Evolutionary conservation across 2,797 vertebrate species (phyloP).

Genomic region (Sciaenops ocellatus): DNA sequence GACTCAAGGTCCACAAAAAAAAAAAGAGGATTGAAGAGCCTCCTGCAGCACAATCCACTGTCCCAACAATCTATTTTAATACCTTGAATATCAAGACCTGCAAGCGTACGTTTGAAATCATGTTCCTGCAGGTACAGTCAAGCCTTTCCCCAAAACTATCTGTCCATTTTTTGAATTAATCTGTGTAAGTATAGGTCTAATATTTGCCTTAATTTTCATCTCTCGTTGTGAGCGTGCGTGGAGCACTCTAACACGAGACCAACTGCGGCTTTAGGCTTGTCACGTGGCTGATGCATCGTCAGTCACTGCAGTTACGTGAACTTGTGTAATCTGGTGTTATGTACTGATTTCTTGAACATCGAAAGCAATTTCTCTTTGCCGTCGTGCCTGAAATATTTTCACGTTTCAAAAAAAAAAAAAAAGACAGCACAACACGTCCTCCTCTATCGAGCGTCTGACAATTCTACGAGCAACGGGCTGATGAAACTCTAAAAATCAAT

Average conservation of each 20-base stretch:
- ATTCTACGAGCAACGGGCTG: too few relatives aligned
- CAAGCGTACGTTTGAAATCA: too few relatives aligned
- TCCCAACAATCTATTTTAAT: background rate
- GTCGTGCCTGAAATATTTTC: too few relatives aligned
- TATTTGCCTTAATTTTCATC: background rate
- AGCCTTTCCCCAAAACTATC: background rate
- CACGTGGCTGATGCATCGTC: constrained; percentile 1
- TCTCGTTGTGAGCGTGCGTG: background rate
- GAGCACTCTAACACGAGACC: background rate
- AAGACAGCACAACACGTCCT: too few relatives aligned
- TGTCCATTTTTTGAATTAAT: background rate
- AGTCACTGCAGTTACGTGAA: background rate
- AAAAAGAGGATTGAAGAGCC: background rate
- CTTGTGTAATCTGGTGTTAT: background rate
- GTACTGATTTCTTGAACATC: background rate
- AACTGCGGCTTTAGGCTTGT: background rate
- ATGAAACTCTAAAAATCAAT: background rate
- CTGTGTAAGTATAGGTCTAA: background rate
- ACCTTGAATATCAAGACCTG: too few relatives aligned
- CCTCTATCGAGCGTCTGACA: too few relatives aligned
- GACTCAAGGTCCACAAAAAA: background rate
- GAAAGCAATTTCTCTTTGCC: too few relatives aligned
- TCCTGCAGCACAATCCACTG: background rate
- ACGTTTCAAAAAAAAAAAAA: background rate
- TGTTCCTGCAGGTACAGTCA: background rate